phyloP scores from a whole-genome alignment of 2,888 invertebrate genomes.

The Hoplodrina blanda region DNA sequence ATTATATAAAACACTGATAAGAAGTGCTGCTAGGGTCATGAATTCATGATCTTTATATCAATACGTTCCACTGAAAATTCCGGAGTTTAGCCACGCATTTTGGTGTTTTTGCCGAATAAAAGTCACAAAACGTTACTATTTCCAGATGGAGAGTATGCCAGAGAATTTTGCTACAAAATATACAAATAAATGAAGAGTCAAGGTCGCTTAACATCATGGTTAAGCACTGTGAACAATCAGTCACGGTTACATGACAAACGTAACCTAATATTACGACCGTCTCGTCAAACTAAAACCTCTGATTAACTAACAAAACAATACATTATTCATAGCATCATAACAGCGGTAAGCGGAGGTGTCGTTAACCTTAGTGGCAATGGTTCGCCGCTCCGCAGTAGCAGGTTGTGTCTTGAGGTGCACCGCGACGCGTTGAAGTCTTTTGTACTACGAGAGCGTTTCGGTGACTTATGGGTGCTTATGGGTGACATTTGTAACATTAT shows the following conservation, averaged over 20 bases:
- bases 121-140: too few relatives aligned
- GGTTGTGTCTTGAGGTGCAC: too few relatives aligned
- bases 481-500: background rate
- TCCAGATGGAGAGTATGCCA: background rate
- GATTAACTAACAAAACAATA: conserved; percentile 29
- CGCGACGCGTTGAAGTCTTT: conserved; percentile 46
- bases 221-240: background rate
- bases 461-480: too few relatives aligned
- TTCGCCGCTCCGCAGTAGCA: background rate
- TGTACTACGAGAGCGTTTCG: background rate
- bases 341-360: conserved; percentile 34
- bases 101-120: too few relatives aligned
- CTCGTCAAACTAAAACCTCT: conserved; percentile 14
- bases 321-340: conserved; percentile 33
- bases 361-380: conserved; percentile 39
- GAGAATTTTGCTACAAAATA: background rate
- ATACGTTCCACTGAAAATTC: too few relatives aligned
- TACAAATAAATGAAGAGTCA: background rate
- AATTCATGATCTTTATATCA: too few relatives aligned
- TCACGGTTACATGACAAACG: background rate
- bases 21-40: too few relatives aligned
- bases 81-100: too few relatives aligned
- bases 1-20: too few relatives aligned
- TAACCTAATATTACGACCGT: background rate
- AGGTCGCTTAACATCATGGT: background rate